Evolutionary conservation across 2,797 vertebrate genomes (phyloP).

Genomic region (Petrocephalus sullivani): DNA sequence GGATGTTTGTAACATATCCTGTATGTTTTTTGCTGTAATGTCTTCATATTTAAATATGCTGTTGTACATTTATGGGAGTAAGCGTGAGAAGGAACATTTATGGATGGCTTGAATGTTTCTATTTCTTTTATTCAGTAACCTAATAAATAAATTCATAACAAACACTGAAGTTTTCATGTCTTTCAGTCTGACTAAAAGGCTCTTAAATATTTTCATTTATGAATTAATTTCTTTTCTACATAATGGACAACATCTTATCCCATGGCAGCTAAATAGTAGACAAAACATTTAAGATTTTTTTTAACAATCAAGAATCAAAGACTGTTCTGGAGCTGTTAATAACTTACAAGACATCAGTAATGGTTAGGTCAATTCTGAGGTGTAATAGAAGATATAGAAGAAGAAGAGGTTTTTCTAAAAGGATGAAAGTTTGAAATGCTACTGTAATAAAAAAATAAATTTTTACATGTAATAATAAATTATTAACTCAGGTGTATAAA

Average conservation of each 20-base stretch:
- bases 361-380: background rate
- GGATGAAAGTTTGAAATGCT: too few species aligned
- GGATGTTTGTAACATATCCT: background rate
- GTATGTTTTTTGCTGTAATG: background rate
- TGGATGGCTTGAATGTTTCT: background rate
- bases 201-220: background rate
- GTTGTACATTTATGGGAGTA: background rate
- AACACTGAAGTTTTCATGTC: background rate
- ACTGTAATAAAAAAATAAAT: too few species aligned
- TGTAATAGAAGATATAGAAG: background rate
- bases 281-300: background rate
- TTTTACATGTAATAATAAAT: too few species aligned
- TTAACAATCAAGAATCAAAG: background rate
- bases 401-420: too few species aligned
- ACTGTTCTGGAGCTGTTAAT: background rate
- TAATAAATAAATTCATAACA: conserved; percentile 15
- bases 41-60: background rate
- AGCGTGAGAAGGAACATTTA: background rate
- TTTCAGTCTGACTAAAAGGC: background rate
- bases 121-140: background rate
- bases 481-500: too few species aligned
- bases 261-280: background rate
- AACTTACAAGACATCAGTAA: background rate
- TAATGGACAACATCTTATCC: background rate
- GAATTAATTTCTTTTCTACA: background rate